phyloP scores from a whole-genome alignment of 2,888 invertebrate genomes.

The Drosophila setosimentum region DNA sequence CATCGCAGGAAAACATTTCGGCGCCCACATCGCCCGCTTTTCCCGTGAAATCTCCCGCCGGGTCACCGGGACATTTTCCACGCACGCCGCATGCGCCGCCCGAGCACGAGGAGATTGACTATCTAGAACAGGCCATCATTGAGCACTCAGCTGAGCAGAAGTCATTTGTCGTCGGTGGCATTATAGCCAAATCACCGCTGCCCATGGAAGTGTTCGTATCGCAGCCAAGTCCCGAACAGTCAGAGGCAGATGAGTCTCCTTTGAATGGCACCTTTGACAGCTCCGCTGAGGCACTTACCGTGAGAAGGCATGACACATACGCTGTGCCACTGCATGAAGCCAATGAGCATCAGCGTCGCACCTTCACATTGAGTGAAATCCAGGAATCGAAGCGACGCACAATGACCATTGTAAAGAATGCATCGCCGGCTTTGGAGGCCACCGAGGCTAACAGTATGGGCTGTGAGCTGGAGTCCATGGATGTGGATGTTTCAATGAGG shows the following conservation, averaged over 20 bases:
- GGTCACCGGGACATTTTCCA: slow-evolving; percentile 64
- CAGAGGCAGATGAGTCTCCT: slow-evolving; percentile 7
- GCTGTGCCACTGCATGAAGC: slow-evolving; percentile 19
- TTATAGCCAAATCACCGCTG: slow-evolving; percentile 39
- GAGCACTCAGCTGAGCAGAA: slow-evolving; percentile 35
- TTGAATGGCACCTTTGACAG: slow-evolving; percentile 54
- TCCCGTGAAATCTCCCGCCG: slow-evolving; percentile 58
- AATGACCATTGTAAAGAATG: slow-evolving; percentile 36
- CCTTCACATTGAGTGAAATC: slow-evolving; percentile 27
- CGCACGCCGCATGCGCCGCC: slow-evolving; percentile 63
- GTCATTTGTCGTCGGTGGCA: slow-evolving; percentile 30
- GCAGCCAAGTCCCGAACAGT: slow-evolving; percentile 50
- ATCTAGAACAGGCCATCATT: slow-evolving; percentile 70
- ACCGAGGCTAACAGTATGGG: slow-evolving; percentile 44
- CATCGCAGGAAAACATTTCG: slow-evolving; percentile 24
- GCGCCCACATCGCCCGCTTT: slow-evolving; percentile 69
- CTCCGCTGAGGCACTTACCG: neutral
- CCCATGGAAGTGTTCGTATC: slow-evolving; percentile 40
- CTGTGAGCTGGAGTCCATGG: slow-evolving; percentile 74
- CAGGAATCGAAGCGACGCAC: slow-evolving; percentile 40
- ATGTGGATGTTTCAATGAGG: slow-evolving; percentile 68
- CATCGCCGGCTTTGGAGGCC: slow-evolving; percentile 52
- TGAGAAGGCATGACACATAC: slow-evolving; percentile 27
- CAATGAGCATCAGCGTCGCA: slow-evolving; percentile 23
- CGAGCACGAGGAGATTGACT: slow-evolving; percentile 56